Percentiles rank a stretch among this genome's conserved stretches.
Evolutionary conservation across 2,888 invertebrate genomes (phyloP).

Genomic region (Marasmarcha lunaedactyla): DNA sequence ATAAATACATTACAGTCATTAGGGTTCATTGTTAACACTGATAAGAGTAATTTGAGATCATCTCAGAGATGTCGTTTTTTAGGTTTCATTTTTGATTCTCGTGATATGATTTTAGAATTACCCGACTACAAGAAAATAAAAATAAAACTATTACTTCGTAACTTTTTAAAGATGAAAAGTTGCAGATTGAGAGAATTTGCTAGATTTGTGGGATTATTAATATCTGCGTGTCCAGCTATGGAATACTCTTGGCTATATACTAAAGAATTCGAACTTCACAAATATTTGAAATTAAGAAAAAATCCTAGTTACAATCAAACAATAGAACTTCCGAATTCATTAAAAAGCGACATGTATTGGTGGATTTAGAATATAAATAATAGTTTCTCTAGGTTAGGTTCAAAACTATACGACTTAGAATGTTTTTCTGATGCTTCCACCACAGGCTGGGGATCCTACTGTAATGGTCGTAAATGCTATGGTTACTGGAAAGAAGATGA

Average conservation of each 20-base stretch:
- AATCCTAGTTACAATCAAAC: too few species aligned
- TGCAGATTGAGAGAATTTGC: conserved; percentile 5
- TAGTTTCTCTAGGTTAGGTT: too few species aligned
- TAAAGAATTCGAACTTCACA: conserved; percentile 4
- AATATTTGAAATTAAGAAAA: conserved; percentile 3
- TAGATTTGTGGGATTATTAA: conserved; percentile 1
- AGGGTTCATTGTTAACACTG: too few species aligned
- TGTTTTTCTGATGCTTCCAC: background rate
- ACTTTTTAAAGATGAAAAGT: background rate
- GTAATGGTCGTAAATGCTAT: background rate
- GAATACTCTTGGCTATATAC: conserved; percentile 5
- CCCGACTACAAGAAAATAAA: conserved; percentile 1
- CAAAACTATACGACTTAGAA: background rate
- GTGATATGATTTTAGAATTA: conserved; percentile 1
- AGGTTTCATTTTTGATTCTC: conserved; percentile 6
- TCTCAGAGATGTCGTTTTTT: conserved; percentile 7
- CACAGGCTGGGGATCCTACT: conserved; percentile 5
- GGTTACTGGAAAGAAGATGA: conserved; percentile 1
- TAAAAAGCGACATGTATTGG: too few species aligned
- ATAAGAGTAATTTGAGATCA: conserved; percentile 10
- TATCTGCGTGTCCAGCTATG: conserved; percentile 4
- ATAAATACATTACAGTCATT: too few species aligned
- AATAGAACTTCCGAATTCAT: too few species aligned
- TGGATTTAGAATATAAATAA: too few species aligned
- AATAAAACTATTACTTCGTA: background rate